phyloP scores from a whole-genome alignment of 1,140 invertebrate species.

The Heterodera carotae region DNA sequence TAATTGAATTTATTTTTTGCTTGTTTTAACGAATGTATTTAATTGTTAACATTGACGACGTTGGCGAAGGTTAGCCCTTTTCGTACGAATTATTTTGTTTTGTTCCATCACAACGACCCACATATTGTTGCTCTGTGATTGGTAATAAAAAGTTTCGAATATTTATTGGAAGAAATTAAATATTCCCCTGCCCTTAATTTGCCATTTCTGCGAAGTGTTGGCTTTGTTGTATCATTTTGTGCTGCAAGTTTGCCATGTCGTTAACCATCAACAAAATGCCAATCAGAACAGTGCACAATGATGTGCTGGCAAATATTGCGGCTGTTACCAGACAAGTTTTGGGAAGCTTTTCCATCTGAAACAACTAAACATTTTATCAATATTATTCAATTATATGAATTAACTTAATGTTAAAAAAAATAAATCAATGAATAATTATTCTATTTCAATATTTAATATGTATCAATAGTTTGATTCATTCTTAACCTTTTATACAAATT shows the following conservation, averaged over 20 bases:
- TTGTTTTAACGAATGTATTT: slow-evolving; percentile 5
- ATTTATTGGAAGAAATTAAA: not conserved
- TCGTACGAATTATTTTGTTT: slow-evolving; percentile 27
- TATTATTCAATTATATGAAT: too few relatives aligned
- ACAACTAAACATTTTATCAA: not conserved
- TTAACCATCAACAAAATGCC: slow-evolving; percentile 15
- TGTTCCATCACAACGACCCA: slow-evolving; percentile 47
- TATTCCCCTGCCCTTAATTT: not conserved
- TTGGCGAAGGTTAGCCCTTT: slow-evolving; percentile 9
- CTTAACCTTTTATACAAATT: too few relatives aligned
- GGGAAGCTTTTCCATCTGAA: not conserved
- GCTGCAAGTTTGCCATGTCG: slow-evolving; percentile 33
- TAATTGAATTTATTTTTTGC: not conserved
- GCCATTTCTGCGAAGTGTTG: slow-evolving; percentile 26
- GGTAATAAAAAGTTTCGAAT: not conserved
- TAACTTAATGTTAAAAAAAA: too few relatives aligned
- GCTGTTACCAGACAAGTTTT: not conserved
- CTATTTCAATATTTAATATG: too few relatives aligned
- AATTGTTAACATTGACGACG: slow-evolving; percentile 43
- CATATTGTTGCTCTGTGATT: slow-evolving; percentile 35
- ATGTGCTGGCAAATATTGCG: not conserved
- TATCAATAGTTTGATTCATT: too few relatives aligned
- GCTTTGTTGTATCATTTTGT: slow-evolving; percentile 23
- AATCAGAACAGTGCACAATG: not conserved
- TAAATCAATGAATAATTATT: too few relatives aligned